A percentile compares a stretch with the other conserved stretches of the same genome.
Conservation (phyloP, 2,888 invertebrate species). For the Diaperis boleti region DNA sequence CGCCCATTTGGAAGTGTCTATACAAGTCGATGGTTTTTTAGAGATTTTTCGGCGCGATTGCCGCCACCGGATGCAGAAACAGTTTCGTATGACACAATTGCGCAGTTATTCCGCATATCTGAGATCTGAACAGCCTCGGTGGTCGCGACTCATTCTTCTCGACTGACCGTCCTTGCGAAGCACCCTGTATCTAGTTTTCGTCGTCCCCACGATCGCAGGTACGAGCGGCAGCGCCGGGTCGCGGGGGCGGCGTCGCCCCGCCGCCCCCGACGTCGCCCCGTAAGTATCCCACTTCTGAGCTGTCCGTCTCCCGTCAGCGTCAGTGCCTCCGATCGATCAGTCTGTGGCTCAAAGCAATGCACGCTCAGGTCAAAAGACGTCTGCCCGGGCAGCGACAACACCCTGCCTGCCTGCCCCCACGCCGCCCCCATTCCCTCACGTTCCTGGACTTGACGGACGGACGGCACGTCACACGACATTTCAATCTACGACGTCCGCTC, state of each 20-base stretch:
- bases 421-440: constrained; percentile 40
- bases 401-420: constrained; percentile 54
- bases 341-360: constrained; percentile 68
- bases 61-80: no score
- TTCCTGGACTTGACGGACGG: constrained; percentile 53
- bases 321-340: constrained; percentile 65
- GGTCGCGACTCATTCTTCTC: no score
- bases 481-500: constrained; percentile 50
- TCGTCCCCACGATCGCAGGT: no score
- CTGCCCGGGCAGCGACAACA: constrained; percentile 66
- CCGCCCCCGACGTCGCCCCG: constrained; percentile 45
- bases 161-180: no score
- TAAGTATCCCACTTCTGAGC: constrained; percentile 59
- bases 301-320: constrained; percentile 67
- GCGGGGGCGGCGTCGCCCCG: constrained; percentile 51
- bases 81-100: no score
- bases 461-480: constrained; percentile 56
- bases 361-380: constrained; percentile 67
- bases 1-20: no score
- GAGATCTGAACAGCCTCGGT: no score
- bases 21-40: no score
- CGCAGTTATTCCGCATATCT: no score
- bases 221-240: no score
- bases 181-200: no score
- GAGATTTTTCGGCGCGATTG: no score